Percentiles rank a stretch among this genome's conserved stretches.
Evolutionary conservation across 2,113 vertebrate species (phyloP).

Genomic region (Anser brachyrhynchus): DNA sequence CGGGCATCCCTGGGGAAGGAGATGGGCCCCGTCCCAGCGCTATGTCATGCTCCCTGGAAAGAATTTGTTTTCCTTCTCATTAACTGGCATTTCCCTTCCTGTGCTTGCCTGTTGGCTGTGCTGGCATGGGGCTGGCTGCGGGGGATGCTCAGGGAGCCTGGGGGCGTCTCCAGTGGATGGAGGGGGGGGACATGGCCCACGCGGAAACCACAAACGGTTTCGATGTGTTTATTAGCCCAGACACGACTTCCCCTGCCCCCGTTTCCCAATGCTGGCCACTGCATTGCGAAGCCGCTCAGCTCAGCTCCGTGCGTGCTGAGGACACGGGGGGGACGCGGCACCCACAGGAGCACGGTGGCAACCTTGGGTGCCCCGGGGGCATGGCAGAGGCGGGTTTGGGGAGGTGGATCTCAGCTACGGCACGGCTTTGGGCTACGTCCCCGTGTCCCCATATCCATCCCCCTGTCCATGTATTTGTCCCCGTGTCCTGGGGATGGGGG

Average conservation of each 20-base stretch:
- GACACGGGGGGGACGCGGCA: rapidly evolving
- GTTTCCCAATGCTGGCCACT: rapidly evolving
- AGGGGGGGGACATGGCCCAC: background rate
- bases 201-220: conserved; percentile 43
- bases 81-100: background rate
- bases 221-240: background rate
- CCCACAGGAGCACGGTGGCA: background rate
- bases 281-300: background rate
- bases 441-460: rapidly evolving
- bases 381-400: background rate
- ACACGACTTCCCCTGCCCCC: background rate
- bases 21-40: background rate
- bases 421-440: rapidly evolving
- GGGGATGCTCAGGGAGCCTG: too few species aligned
- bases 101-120: too few species aligned
- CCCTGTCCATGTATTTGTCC: background rate
- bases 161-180: too few species aligned
- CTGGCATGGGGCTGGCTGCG: too few species aligned
- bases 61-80: background rate
- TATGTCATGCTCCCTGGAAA: background rate
- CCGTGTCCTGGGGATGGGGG: rapidly evolving
- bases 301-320: rapidly evolving
- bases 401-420: background rate
- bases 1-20: background rate
- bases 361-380: background rate